phyloP scores from a whole-genome alignment of 2,797 vertebrate species.

The Salmo trutta region DNA sequence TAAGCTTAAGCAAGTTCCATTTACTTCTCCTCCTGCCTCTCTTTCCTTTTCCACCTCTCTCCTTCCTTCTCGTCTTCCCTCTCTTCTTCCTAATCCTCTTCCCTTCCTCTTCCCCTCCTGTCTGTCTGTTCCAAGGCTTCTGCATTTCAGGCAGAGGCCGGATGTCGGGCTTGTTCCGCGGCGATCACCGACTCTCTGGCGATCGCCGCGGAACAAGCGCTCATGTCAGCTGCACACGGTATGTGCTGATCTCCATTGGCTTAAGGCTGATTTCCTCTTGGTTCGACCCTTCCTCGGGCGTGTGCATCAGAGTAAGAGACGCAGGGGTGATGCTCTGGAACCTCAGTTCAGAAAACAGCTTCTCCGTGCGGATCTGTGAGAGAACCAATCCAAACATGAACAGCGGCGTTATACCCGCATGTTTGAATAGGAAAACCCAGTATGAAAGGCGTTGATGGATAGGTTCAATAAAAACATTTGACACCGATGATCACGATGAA shows the following conservation, averaged over 20 bases:
- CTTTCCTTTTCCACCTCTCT: not conserved
- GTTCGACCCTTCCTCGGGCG: slow-evolving; percentile 63
- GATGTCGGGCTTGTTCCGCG: not conserved
- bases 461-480: not conserved
- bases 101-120: not conserved
- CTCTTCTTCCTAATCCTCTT: not conserved
- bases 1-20: not conserved
- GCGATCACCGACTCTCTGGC: not conserved
- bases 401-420: not conserved
- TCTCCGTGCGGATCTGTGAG: slow-evolving; percentile 71
- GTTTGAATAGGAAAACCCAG: slow-evolving; percentile 17
- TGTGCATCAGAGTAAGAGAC: slow-evolving; percentile 80
- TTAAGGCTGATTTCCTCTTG: slow-evolving; percentile 75
- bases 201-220: slow-evolving; percentile 2
- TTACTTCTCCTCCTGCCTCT: not conserved
- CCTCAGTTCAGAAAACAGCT: slow-evolving; percentile 76
- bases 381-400: not conserved
- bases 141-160: slow-evolving; percentile 1
- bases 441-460: not conserved
- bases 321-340: slow-evolving; percentile 73
- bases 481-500: not conserved
- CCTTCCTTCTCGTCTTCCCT: too few species aligned
- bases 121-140: not conserved
- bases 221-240: slow-evolving; percentile 80
- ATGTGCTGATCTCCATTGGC: slow-evolving; percentile 91